Base-by-base conservation (phyloP, 2,113 vertebrate species). In the Sinosuthora webbiana region DNA sequence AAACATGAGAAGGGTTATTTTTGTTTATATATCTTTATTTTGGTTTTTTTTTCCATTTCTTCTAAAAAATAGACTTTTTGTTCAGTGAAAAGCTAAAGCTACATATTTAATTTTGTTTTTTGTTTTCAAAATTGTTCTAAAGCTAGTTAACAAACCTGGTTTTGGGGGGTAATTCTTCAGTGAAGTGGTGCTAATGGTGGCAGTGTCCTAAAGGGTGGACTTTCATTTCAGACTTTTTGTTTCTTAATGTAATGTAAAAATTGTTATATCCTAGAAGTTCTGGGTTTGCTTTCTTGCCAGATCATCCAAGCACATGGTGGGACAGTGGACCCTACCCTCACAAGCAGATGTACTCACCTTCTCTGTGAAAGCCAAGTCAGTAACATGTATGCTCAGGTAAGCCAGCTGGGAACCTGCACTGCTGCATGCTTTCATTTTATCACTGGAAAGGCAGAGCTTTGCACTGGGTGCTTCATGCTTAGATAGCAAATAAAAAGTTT, bases 301-400 rank as follows among this genome's bases (percentile, higher is more conserved):
- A 98, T 99, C 53, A 99, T 99, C 96, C 99, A 99, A 96, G 98
- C 98, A 2, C 99, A 99, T 11, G 99, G 99, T 16, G 99, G 99
- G 7, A 93, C 98, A 18, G 99, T 99, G 59, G 99, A 99, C 85
- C 97, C 99, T 35, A 97, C 98, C 1, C 95, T 99, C 56, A 99
- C 98, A 9, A 98, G 97, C 93, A 98, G 99, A 27, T 99, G 99
- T 93, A 99, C 99, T 9, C 99, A 99, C 95, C 98, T 99, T 53
- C 98, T 99, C 30, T 99, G 99, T 95, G 99, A 99, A 97, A 99
- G 99, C 95, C 99, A 99, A 96, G 99, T 99, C 98, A 99, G 99
- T 97, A 98, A 98, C 91, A 98, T 98, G 98, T 99, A 99, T 75
- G 97, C 99, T 37, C 99, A 99, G 99, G 99, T 99, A 95, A 98